phyloP scores from a whole-genome alignment of 2,113 vertebrate species.

The Scalopus aquaticus region DNA sequence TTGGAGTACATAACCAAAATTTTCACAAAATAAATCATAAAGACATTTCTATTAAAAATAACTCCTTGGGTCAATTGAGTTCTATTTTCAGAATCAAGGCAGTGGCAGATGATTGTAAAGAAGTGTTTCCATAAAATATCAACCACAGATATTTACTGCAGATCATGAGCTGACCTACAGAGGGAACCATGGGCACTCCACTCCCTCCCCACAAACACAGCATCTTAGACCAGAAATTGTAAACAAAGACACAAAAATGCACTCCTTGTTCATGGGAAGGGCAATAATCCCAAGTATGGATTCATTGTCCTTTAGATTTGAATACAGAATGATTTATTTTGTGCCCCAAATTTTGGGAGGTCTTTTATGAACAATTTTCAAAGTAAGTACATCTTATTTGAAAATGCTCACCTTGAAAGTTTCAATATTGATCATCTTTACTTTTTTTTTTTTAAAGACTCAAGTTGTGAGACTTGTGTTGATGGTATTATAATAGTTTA shows the following conservation, averaged over 20 bases:
- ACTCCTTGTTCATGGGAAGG: not conserved
- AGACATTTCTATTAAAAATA: not conserved
- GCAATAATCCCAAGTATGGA: not conserved
- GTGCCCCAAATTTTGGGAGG: not conserved
- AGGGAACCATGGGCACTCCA: too few species aligned
- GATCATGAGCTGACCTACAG: not conserved
- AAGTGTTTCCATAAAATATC: not conserved
- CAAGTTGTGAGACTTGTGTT: not conserved
- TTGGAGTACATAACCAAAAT: not conserved
- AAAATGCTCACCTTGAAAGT: not conserved
- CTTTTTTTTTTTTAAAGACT: not conserved
- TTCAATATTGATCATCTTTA: not conserved
- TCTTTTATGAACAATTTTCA: not conserved
- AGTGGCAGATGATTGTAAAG: not conserved
- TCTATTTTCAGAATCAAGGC: not conserved
- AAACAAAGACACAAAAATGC: not conserved
- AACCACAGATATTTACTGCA: not conserved
- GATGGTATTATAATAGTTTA: not conserved
- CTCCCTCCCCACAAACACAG: rapidly evolving
- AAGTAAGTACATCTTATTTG: not conserved
- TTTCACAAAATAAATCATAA: not conserved
- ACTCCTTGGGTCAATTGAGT: not conserved
- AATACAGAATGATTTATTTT: not conserved
- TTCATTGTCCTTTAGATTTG: not conserved
- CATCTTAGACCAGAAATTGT: not conserved